A percentile compares a stretch with the other conserved stretches of the same genome.
These are phyloP conservation scores for Branchinecta lindahli DNA, from an alignment of 1,140 invertebrate genomes.

Conservation along the genomic window DNA sequence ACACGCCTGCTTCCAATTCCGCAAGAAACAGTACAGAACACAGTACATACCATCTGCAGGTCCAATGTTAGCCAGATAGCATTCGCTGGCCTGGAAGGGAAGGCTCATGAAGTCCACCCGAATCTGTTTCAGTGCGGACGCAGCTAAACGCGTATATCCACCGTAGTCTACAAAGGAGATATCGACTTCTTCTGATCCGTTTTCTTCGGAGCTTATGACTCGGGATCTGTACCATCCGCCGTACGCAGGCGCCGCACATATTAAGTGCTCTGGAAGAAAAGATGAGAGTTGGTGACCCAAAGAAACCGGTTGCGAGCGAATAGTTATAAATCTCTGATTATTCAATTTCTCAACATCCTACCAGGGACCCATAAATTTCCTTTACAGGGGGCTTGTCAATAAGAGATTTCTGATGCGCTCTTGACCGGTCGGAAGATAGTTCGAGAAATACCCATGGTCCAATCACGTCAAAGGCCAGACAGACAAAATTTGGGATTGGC, in stretches of 20 bases:
- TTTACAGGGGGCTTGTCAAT: too few relatives aligned
- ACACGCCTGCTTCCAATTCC: too few relatives aligned
- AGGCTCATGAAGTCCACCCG: constrained; percentile 76
- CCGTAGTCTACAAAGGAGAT: constrained; percentile 87
- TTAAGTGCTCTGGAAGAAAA: constrained; percentile 50
- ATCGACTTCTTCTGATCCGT: constrained; percentile 39
- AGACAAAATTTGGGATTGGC: too few relatives aligned
- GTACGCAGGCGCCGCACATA: constrained; percentile 67
- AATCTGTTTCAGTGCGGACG: constrained; percentile 61
- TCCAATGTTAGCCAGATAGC: constrained; percentile 70
- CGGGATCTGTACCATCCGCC: constrained; percentile 77
- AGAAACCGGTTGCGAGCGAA: neutral
- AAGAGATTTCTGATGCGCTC: too few relatives aligned
- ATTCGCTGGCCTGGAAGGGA: constrained; percentile 92
- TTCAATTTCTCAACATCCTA: constrained; percentile 4
- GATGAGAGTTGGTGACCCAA: constrained; percentile 12
- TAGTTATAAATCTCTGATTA: too few relatives aligned
- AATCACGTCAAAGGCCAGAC: too few relatives aligned
- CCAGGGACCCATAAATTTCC: too few relatives aligned
- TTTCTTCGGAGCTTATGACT: constrained; percentile 46
- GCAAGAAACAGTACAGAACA: too few relatives aligned
- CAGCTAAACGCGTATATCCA: constrained; percentile 63
- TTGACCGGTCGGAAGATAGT: too few relatives aligned
- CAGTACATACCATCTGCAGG: constrained; percentile 50
- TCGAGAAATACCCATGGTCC: too few relatives aligned